Evolutionary conservation across 2,888 invertebrate species (phyloP), one percentile per base, ranked within the genome.

Genomic region (Thecocarcelia acutangulata): DNA sequence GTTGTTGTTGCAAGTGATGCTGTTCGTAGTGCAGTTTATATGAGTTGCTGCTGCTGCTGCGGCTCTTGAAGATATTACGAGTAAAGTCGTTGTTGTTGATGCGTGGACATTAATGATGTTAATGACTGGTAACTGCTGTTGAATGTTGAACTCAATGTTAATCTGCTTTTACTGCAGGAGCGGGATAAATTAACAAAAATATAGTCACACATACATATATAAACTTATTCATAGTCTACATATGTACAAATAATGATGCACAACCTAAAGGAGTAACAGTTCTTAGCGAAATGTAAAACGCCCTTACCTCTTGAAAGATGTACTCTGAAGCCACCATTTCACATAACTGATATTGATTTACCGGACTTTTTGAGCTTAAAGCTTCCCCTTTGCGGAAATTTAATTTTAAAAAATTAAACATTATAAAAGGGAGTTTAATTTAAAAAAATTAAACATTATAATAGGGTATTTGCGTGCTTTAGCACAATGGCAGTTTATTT

Each of bases 71-170:
- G 33, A 33, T 33, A 33, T 33, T 33, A n/a, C n/a, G n/a, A n/a
- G n/a, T n/a, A 33, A 33, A 33, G 33, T 24, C 12, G 54, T 28
- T 72, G 46, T 44, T 87, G 87, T 87, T 86, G 84, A 66, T 80
- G 78, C 81, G 81, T 80, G 72, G 81, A 88, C 88, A 85, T 87
- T 88, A 89, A 89, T 88, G 89, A 88, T 87, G 87, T 87, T 88
- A 88, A 89, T 89, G 88, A 88, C 86, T 88, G 87, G 85, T 80
- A 80, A 83, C 83, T 83, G 80, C 74, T 83, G 85, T 85, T 87
- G 87, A 68, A 84, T 84, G 74, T 82, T 80, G 70, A 84, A 83
- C 74, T 74, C 69, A 70, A 69, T 75, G 78, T 64, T 61, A 68
- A 69, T 73, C 61, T 48, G 68, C 9, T 37, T 44, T 63, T 42